Conservation (phyloP, 92 coral and sea anemone species). For the Porites cylindrica region DNA sequence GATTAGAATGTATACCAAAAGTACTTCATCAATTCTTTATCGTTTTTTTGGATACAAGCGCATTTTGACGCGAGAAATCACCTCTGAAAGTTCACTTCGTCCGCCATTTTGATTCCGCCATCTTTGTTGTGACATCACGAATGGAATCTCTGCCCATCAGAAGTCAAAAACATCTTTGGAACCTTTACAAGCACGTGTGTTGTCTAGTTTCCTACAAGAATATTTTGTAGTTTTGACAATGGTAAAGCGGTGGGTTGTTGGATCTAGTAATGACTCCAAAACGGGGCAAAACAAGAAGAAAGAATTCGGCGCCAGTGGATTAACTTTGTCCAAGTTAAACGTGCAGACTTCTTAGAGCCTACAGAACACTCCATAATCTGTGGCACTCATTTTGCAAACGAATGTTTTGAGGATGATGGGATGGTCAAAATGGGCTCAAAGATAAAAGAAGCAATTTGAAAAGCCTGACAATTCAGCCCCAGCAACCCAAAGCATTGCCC, state of each 20-base stretch:
- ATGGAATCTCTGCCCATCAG: background rate
- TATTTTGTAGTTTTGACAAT: background rate
- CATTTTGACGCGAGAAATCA: background rate
- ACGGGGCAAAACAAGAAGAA: background rate
- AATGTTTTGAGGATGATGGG: background rate
- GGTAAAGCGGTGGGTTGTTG: background rate
- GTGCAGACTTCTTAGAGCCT: background rate
- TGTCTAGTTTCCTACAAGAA: background rate
- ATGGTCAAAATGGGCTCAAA: background rate
- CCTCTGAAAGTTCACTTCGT: background rate
- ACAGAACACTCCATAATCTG: background rate
- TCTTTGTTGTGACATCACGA: conserved; percentile 3
- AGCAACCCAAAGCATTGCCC: no score
- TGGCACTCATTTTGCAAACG: background rate
- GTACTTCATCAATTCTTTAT: no score
- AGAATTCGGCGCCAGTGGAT: conserved; percentile 4
- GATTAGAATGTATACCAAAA: no score
- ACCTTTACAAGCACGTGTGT: no score
- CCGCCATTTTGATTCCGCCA: background rate
- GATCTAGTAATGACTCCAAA: background rate
- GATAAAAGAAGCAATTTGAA: background rate
- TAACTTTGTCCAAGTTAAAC: background rate
- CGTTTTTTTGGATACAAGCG: no score
- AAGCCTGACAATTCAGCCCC: no score
- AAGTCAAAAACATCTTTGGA: background rate